phyloP scores from a whole-genome alignment of 1,140 invertebrate species.

The Drosophila nigrodunni region DNA sequence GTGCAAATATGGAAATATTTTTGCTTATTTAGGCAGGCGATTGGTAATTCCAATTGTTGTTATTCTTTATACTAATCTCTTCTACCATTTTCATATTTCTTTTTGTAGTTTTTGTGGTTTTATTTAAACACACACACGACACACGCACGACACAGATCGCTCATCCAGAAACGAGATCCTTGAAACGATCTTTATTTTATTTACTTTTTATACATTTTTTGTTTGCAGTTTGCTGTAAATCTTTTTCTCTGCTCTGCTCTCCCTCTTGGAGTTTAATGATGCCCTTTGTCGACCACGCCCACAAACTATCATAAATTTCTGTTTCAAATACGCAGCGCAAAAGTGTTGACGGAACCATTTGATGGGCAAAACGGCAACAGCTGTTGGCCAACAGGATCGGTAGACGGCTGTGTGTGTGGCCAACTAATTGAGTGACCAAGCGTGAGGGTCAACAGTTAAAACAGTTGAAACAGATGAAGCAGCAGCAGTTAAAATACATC shows the following conservation, averaged over 20 bases:
- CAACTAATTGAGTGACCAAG: slow-evolving; percentile 53
- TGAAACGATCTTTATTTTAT: slow-evolving; percentile 7
- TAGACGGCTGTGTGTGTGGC: slow-evolving; percentile 39
- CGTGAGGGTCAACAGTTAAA: slow-evolving; percentile 47
- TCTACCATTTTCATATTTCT: neutral
- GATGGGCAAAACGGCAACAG: slow-evolving; percentile 40
- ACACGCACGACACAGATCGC: slow-evolving; percentile 47
- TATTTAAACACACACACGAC: slow-evolving; percentile 38
- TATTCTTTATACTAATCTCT: slow-evolving; percentile 1
- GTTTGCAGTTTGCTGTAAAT: slow-evolving; percentile 42
- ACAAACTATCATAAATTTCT: slow-evolving; percentile 43
- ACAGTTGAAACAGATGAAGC: slow-evolving; percentile 14
- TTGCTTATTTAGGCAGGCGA: slow-evolving; percentile 53
- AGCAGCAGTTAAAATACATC: slow-evolving; percentile 29
- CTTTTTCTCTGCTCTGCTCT: slow-evolving; percentile 7
- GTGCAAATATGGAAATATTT: slow-evolving; percentile 38
- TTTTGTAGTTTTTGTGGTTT: slow-evolving; percentile 22
- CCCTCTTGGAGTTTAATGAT: slow-evolving; percentile 43
- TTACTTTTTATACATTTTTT: slow-evolving; percentile 2
- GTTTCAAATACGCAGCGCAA: slow-evolving; percentile 22
- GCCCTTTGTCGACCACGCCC: slow-evolving; percentile 44
- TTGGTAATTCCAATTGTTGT: slow-evolving; percentile 52
- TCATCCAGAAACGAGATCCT: slow-evolving; percentile 38
- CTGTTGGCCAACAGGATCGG: slow-evolving; percentile 33
- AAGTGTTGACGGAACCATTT: slow-evolving; percentile 48